phyloP scores from a whole-genome alignment of 2,113 vertebrate genomes.

The Danionella cerebrum region DNA sequence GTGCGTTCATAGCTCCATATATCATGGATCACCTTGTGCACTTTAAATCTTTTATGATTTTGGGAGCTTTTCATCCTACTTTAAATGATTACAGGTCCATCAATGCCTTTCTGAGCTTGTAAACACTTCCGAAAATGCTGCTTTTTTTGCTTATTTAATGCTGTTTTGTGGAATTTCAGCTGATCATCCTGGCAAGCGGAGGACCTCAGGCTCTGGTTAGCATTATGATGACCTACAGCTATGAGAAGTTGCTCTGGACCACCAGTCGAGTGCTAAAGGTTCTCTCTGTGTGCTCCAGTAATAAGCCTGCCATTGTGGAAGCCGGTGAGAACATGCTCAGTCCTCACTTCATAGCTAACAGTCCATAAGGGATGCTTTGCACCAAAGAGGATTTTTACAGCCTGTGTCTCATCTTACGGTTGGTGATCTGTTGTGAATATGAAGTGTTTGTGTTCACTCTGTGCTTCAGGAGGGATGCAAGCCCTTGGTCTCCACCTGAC shows the following conservation, averaged over 20 bases:
- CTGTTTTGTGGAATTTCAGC: constrained; percentile 52
- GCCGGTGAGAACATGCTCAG: constrained; percentile 66
- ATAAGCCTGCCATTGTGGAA: constrained; percentile 97
- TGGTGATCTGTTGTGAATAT: too few relatives aligned
- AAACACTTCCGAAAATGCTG: too few relatives aligned
- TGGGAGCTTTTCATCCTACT: too few relatives aligned
- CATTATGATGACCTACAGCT: constrained; percentile 98
- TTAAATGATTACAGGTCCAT: too few relatives aligned
- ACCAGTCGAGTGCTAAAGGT: constrained; percentile 98
- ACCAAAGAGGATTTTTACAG: too few relatives aligned
- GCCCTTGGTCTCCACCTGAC: constrained; percentile 96
- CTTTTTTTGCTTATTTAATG: background rate
- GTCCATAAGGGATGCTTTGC: too few relatives aligned
- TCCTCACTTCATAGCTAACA: too few relatives aligned
- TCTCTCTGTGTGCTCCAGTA: constrained; percentile 96
- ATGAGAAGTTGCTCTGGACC: constrained; percentile 97
- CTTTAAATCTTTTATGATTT: too few relatives aligned
- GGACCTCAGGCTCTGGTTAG: constrained; percentile 96
- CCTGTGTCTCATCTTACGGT: background rate
- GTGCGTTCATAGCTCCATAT: too few relatives aligned
- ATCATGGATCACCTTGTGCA: too few relatives aligned
- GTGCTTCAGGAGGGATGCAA: constrained; percentile 88
- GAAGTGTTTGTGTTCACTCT: background rate
- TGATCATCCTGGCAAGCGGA: constrained; percentile 96
- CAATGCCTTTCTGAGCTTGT: too few relatives aligned